A percentile compares a stretch with the other conserved stretches of the same genome.
phyloP scores from a whole-genome alignment of 2,888 invertebrate species.

The Corbicula japonica region DNA sequence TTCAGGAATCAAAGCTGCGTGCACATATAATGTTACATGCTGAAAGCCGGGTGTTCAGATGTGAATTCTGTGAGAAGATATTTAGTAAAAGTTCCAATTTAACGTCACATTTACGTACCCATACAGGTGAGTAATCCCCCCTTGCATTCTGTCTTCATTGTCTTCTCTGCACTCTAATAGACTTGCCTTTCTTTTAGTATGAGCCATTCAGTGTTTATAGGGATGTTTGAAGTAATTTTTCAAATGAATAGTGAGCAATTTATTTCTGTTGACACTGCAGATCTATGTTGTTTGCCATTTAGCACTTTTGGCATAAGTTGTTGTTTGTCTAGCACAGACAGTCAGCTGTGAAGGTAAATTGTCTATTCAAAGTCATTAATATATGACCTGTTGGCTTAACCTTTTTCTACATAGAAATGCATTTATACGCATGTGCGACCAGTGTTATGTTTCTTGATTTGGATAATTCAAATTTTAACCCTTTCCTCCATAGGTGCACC shows the following conservation, averaged over 20 bases:
- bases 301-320: no score
- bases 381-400: no score
- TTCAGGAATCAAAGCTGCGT: constrained; percentile 27
- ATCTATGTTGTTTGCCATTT: no score
- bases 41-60: constrained; percentile 38
- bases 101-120: constrained; percentile 48
- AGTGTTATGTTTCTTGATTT: no score
- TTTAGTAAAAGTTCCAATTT: constrained; percentile 58
- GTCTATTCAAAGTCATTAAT: no score
- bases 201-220: background rate
- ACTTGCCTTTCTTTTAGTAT: background rate
- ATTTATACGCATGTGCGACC: no score
- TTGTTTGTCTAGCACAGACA: no score
- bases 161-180: background rate
- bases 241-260: background rate
- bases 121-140: constrained; percentile 37
- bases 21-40: constrained; percentile 48
- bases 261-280: background rate
- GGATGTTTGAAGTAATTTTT: background rate
- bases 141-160: background rate
- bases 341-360: no score
- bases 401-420: no score
- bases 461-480: no score
- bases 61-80: constrained; percentile 53
- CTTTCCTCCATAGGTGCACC: no score